Percentiles rank a stretch among this genome's conserved stretches.
phyloP scores from a whole-genome alignment of 1,140 invertebrate species.

The Cydia amplana region DNA sequence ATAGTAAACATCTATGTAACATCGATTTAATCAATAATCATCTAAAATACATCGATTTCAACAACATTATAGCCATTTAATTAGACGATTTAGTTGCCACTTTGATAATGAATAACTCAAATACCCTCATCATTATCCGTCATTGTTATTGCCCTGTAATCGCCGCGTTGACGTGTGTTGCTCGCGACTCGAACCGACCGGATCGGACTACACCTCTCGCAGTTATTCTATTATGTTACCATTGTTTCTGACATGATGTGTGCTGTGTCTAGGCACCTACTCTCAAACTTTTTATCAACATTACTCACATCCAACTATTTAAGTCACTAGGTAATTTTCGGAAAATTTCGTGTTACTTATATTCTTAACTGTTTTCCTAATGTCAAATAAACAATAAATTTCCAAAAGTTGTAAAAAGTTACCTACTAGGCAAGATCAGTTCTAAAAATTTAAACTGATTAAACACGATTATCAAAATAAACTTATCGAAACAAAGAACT shows the following conservation, averaged over 20 bases:
- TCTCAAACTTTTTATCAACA: neutral
- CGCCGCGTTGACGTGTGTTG: slow-evolving; percentile 25
- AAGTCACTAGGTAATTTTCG: neutral
- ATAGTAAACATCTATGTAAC: slow-evolving; percentile 79
- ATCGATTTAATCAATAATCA: slow-evolving; percentile 78
- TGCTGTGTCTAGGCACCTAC: neutral
- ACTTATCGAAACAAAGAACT: slow-evolving; percentile 64
- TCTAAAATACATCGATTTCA: slow-evolving; percentile 79
- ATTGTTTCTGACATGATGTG: neutral
- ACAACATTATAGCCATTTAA: slow-evolving; percentile 69
- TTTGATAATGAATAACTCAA: slow-evolving; percentile 57
- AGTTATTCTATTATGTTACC: slow-evolving; percentile 15
- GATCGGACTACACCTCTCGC: neutral
- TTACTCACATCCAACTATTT: slow-evolving; percentile 23
- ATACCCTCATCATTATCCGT: slow-evolving; percentile 38
- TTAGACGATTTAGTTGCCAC: slow-evolving; percentile 68
- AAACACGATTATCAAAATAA: slow-evolving; percentile 75
- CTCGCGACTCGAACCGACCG: neutral
- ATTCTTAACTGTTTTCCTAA: neutral
- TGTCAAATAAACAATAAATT: neutral
- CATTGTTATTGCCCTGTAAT: slow-evolving; percentile 47
- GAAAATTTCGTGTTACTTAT: neutral
- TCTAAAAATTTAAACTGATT: slow-evolving; percentile 61
- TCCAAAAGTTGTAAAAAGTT: neutral
- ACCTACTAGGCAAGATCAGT: slow-evolving; percentile 40